These are phyloP conservation scores for Galerucella nymphaeae DNA, from an alignment of 2,888 invertebrate genomes.

Conservation along the genomic window DNA sequence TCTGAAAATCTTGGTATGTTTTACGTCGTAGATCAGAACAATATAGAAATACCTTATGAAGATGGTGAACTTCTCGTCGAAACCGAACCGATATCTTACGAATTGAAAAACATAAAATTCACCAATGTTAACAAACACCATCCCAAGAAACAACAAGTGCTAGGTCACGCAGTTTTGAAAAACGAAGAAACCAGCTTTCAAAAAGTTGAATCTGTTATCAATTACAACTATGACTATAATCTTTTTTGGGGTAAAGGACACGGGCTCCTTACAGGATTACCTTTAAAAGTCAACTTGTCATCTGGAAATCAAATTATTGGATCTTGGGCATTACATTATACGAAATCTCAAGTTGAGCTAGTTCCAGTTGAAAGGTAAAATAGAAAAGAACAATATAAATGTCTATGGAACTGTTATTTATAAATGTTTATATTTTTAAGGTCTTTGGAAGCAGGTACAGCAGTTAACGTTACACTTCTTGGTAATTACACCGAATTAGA, in stretches of 20 bases:
- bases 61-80: slow-evolving; percentile 83
- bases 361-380: slow-evolving; percentile 67
- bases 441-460: slow-evolving; percentile 79
- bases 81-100: slow-evolving; percentile 82
- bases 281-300: slow-evolving; percentile 71
- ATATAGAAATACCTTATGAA: slow-evolving; percentile 69
- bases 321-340: slow-evolving; percentile 74
- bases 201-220: slow-evolving; percentile 78
- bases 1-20: slow-evolving; percentile 75
- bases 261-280: slow-evolving; percentile 78
- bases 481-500: slow-evolving; percentile 81
- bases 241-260: slow-evolving; percentile 84
- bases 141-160: slow-evolving; percentile 56
- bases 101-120: slow-evolving; percentile 68
- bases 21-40: slow-evolving; percentile 73
- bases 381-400: background rate
- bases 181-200: slow-evolving; percentile 66
- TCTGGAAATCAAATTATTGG: slow-evolving; percentile 71
- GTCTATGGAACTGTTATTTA: background rate
- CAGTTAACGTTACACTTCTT: slow-evolving; percentile 81
- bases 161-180: slow-evolving; percentile 64
- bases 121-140: slow-evolving; percentile 62
- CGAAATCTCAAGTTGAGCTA: slow-evolving; percentile 69
- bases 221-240: slow-evolving; percentile 76
- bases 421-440: slow-evolving; percentile 17